Percentiles rank a stretch among this genome's conserved stretches.
Conservation (phyloP, 2,888 invertebrate species). For the Netelia melanura region DNA sequence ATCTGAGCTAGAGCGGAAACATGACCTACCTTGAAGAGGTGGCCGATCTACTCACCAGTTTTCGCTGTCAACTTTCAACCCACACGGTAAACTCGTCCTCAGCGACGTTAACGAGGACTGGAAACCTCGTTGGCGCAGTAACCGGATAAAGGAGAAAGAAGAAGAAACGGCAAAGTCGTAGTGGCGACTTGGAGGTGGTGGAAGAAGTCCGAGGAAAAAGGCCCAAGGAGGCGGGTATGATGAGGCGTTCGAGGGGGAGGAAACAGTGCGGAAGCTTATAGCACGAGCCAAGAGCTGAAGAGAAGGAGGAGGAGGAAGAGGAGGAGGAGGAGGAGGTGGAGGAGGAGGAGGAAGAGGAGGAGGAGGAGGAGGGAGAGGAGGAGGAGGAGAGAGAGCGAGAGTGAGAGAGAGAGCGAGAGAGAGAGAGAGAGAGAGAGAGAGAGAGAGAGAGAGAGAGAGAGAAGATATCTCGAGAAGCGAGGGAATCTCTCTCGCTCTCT, state of each 20-base stretch:
- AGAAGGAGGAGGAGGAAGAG: slow-evolving; percentile 46
- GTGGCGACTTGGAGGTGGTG: slow-evolving; percentile 46
- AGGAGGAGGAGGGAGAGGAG: slow-evolving; percentile 44
- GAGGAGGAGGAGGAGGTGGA: slow-evolving; percentile 7
- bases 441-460: slow-evolving; percentile 9
- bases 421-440: slow-evolving; percentile 27
- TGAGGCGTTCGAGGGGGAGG: slow-evolving; percentile 63
- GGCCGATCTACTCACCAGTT: neutral
- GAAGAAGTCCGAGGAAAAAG: slow-evolving; percentile 29
- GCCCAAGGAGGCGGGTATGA: slow-evolving; percentile 57
- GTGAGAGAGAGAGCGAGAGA: slow-evolving; percentile 63
- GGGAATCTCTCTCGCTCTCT: slow-evolving; percentile 50
- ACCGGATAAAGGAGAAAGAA: slow-evolving; percentile 19
- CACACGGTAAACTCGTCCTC: neutral
- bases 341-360: slow-evolving; percentile 48
- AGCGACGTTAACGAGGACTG: slow-evolving; percentile 29
- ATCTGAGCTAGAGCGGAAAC: neutral
- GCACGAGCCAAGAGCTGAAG: slow-evolving; percentile 50
- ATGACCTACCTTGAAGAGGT: neutral
- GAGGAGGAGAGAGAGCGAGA: slow-evolving; percentile 60
- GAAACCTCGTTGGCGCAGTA: neutral
- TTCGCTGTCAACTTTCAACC: neutral
- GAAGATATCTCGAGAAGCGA: slow-evolving; percentile 30
- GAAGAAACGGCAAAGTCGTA: slow-evolving; percentile 10
- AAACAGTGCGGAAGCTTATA: slow-evolving; percentile 65